Conservation (phyloP, 2,113 vertebrate species). For the Thinocorus orbignyianus region DNA sequence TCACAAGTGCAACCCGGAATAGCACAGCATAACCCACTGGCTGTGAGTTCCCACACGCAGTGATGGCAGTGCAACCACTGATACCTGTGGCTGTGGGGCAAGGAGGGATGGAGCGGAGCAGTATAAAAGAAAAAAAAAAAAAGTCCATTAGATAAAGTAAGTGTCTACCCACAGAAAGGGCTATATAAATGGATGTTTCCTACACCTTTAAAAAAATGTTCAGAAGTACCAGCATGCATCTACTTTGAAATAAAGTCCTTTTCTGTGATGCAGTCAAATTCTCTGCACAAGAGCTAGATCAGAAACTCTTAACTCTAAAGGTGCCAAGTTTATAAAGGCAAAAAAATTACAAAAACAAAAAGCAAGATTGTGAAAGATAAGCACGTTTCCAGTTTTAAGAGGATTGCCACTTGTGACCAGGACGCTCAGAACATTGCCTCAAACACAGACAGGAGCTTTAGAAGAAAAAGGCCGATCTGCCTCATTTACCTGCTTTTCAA, state of each 20-base stretch:
- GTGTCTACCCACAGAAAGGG: not conserved
- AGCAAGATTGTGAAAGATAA: not conserved
- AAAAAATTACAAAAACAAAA: not conserved
- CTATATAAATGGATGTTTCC: not conserved
- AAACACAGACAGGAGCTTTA: not conserved
- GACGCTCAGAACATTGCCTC: not conserved
- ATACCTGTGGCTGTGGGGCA: not conserved
- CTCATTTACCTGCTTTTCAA: not conserved
- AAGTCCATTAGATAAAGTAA: not conserved
- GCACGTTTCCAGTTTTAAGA: not conserved
- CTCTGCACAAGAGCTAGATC: not conserved
- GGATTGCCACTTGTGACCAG: not conserved
- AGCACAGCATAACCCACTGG: rapidly evolving
- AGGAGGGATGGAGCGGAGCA: not conserved
- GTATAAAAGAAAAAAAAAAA: not conserved
- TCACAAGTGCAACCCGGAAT: rapidly evolving
- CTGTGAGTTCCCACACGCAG: not conserved
- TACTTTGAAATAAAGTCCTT: not conserved
- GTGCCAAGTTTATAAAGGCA: not conserved
- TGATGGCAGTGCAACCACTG: not conserved
- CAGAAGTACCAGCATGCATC: not conserved
- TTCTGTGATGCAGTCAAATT: not conserved
- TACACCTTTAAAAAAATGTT: not conserved
- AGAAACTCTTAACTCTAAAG: not conserved
- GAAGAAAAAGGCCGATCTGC: not conserved